Evolutionary conservation across 2,113 vertebrate species (phyloP), one percentile per base, ranked within the genome.

Genomic region (Festucalex cinctus): DNA sequence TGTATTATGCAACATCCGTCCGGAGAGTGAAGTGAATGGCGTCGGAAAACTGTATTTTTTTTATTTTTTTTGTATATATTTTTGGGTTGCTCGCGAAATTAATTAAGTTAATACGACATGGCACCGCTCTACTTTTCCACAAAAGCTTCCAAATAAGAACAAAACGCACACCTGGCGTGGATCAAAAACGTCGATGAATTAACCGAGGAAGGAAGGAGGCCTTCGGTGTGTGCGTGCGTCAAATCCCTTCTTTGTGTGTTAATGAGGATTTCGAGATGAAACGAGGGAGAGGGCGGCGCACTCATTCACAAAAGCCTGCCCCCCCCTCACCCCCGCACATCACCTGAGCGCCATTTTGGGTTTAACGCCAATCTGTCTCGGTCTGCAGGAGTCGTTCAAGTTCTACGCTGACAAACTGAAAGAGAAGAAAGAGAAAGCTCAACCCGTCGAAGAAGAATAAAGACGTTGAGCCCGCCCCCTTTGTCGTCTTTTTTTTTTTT

Each of bases 351-450:
- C 16, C 54, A 57, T 56, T 56, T 56, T 10, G 6, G 35, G 24
- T 69, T 69, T 70, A 62, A 64, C 35, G 36, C 32, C 26, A 70
- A 37, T 48, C 44, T 76, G 53, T 16, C 56, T 74, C 13, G 65
- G 2, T 68, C 68, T 69, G 9, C 85, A 99, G 97, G 93, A 96
- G 81, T 79, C 87, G 6, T 93, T 95, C 66, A 88, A 72, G 69
- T 95, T 94, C 86, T 96, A 97, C 36, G 75, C 80, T 71, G 85
- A 94, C 10, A 90, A 94, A 83, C 75, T 92, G 78, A 94, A 17
- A 74, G 75, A 86, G 24, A 83, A 37, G 76, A 0, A 35, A 1
- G n/a, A 20, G 16, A 65, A 63, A 78, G 28, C 60, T 35, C 36
- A 69, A 58, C 80, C 22, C 5, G 86, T 79, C 72, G 62, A 69